Evolutionary conservation across 1,140 invertebrate genomes (phyloP).

Genomic region (Drosophila asahinai): DNA sequence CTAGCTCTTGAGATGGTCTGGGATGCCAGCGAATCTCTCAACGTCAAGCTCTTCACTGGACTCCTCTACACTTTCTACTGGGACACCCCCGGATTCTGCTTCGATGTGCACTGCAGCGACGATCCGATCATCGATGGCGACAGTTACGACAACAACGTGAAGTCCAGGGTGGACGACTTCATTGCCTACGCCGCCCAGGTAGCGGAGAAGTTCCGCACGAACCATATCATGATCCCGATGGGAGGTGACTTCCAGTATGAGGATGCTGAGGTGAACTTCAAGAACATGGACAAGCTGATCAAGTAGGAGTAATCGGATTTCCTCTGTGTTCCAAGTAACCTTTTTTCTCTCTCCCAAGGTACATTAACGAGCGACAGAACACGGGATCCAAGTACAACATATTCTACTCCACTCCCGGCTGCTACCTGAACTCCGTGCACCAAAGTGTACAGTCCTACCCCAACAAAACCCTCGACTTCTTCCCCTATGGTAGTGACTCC

Average conservation of each 20-base stretch:
- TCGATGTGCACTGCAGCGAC: conserved; percentile 93
- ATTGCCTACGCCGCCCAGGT: conserved; percentile 86
- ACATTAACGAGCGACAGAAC: conserved; percentile 85
- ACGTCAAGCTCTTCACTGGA: conserved; percentile 89
- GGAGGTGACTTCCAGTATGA: conserved; percentile 97
- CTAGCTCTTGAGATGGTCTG: conserved; percentile 86
- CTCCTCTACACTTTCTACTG: conserved; percentile 92
- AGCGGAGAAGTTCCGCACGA: conserved; percentile 87
- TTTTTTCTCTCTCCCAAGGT: neutral
- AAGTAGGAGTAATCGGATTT: conserved; percentile 86
- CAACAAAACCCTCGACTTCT: conserved; percentile 93
- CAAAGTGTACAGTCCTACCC: conserved; percentile 88
- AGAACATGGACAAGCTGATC: conserved; percentile 96
- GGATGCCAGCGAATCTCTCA: conserved; percentile 88
- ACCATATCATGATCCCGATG: conserved; percentile 96
- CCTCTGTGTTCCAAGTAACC: rapidly evolving
- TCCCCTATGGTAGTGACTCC: conserved; percentile 94
- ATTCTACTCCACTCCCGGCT: conserved; percentile 91
- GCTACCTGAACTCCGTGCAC: conserved; percentile 94
- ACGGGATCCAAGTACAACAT: conserved; percentile 87
- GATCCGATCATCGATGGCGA: conserved; percentile 92
- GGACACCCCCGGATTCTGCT: conserved; percentile 96
- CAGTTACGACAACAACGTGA: conserved; percentile 91
- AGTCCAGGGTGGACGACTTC: conserved; percentile 87
- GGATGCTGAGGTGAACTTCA: conserved; percentile 93